These are phyloP conservation scores for Drepana falcataria DNA, from an alignment of 2,888 invertebrate genomes.

Conservation along the genomic window DNA sequence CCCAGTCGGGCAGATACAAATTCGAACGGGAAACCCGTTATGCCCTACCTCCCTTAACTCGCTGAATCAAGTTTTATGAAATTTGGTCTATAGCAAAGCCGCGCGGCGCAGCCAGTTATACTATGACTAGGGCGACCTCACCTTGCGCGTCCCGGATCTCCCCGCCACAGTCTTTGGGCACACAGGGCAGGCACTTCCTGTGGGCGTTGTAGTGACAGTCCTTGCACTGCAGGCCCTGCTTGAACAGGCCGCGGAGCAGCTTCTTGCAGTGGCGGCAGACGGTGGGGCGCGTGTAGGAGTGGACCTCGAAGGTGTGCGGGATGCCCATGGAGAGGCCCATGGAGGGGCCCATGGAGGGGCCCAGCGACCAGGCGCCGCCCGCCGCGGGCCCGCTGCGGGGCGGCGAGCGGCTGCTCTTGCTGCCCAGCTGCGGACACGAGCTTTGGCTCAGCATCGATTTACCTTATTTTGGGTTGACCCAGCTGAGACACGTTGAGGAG, in stretches of 20 bases:
- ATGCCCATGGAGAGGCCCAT: constrained; percentile 39
- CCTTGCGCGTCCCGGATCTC: constrained; percentile 81
- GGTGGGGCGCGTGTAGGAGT: constrained; percentile 97
- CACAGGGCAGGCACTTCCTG: constrained; percentile 93
- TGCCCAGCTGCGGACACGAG: constrained; percentile 17
- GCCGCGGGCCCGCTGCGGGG: constrained; percentile 78
- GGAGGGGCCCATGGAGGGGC: constrained; percentile 33
- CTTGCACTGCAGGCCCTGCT: constrained; percentile 97
- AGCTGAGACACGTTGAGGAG: no score
- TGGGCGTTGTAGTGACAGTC: constrained; percentile 98
- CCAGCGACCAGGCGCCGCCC: constrained; percentile 15
- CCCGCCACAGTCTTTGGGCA: constrained; percentile 92
- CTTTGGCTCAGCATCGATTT: not conserved
- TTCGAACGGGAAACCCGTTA: no score
- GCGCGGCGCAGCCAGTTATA: no score
- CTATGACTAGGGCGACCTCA: no score
- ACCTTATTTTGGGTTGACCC: no score
- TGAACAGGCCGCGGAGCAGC: constrained; percentile 95
- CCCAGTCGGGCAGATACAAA: no score
- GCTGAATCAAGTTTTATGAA: no score
- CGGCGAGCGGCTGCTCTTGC: constrained; percentile 83
- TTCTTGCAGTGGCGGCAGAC: constrained; percentile 98
- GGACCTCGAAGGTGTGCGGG: constrained; percentile 98
- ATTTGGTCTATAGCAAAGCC: no score
- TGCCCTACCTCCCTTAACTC: no score